phyloP scores from a whole-genome alignment of 2,113 vertebrate genomes.

The Petromus typicus region DNA sequence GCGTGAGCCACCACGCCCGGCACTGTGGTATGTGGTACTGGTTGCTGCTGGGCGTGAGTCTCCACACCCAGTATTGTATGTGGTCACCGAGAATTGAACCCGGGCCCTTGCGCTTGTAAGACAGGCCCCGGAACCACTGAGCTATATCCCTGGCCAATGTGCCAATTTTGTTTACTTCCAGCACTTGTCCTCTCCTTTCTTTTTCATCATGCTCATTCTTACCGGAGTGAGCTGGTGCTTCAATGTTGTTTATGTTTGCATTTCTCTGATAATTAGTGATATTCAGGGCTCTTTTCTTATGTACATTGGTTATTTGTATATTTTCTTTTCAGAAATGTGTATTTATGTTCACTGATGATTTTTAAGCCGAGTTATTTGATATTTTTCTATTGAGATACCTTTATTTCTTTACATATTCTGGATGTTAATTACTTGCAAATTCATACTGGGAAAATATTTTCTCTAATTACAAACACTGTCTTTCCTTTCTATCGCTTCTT shows the following conservation, averaged over 20 bases:
- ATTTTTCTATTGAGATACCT: not conserved
- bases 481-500: not conserved
- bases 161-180: not conserved
- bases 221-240: not conserved
- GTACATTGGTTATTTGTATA: not conserved
- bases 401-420: not conserved
- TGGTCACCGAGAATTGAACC: too few relatives aligned
- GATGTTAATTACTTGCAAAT: not conserved
- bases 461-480: not conserved
- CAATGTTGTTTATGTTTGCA: not conserved
- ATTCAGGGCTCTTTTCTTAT: not conserved
- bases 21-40: too few relatives aligned
- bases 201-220: not conserved
- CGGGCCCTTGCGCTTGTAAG: too few relatives aligned
- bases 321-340: not conserved
- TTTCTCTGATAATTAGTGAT: not conserved
- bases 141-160: too few relatives aligned
- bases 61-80: too few relatives aligned
- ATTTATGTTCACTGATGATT: not conserved
- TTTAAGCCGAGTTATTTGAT: not conserved
- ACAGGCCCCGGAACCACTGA: too few relatives aligned
- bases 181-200: not conserved
- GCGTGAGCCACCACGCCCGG: too few relatives aligned
- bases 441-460: not conserved
- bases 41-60: too few relatives aligned